Base-by-base conservation (phyloP, 2,113 vertebrate species). In the Ancistrus triradiatus region DNA sequence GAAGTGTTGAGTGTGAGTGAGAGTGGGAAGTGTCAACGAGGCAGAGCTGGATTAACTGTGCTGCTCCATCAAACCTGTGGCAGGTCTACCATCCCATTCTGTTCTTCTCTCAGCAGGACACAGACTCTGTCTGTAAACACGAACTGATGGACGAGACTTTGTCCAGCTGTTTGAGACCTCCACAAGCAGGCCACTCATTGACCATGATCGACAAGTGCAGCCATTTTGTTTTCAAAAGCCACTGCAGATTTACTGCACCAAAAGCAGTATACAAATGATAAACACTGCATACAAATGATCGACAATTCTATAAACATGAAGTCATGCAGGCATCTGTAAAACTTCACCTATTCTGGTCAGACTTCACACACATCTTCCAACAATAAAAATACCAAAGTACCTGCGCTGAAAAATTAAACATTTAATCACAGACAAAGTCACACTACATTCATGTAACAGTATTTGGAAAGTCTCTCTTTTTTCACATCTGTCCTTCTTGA, bases 161-260 rank as follows among this genome's bases (percentile, higher is more conserved):
- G 10, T 38, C 21, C 53, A 66, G 64, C 44, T 66, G 15, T 81
- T 84, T 84, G 78, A 72, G 75, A 80, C 15, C 52, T 53, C 21
- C n/a, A 47, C 14, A 47, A 44, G 14, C 31, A 49, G 13, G 14
- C 4, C 21, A 48, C n/a, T 37, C 40, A 21, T 31, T 11, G 28
- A 50, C 42, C 40, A 17, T 37, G 19, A 11, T 31, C 3, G 27
- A 31, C 27, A 31, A 4, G 27, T 7, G 7, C 7, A 27, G 22
- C 17, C 14, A 19, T 33, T 51, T 51, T 8, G 19, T 50, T 62
- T 50, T 62, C 14, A 47, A 33, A 17, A 37, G 19, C 18, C 7
- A 22, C 7, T 46, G 17, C 35, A 14, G 25, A 60, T 60, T 60
- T 50, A 62, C 8, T 25, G 14, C 46, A 50, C n/a, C n/a, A n/a